Evolutionary conservation across 1,140 invertebrate species (phyloP).

Genomic region (Nasonia longicornis): DNA sequence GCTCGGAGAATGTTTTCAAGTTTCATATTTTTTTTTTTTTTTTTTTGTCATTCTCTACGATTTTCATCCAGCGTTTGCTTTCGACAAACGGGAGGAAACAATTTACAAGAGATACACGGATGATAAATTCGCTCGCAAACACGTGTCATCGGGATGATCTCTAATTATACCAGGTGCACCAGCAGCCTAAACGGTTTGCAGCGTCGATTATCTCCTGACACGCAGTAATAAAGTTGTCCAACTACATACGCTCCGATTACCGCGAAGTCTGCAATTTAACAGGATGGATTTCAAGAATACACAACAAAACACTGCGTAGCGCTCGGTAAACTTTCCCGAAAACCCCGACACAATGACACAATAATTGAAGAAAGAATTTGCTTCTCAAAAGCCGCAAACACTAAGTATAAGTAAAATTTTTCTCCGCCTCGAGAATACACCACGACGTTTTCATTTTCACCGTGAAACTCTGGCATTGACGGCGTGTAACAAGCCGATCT

Average conservation of each 20-base stretch:
- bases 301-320: too few relatives aligned
- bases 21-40: background rate
- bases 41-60: background rate
- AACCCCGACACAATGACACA: too few relatives aligned
- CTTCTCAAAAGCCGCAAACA: too few relatives aligned
- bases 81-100: background rate
- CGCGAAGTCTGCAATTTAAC: too few relatives aligned
- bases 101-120: too few relatives aligned
- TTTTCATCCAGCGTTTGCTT: background rate
- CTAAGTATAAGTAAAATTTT: background rate
- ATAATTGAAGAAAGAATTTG: too few relatives aligned
- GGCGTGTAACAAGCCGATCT: background rate
- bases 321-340: background rate
- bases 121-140: background rate
- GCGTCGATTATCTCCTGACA: background rate
- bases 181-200: background rate
- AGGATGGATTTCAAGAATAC: too few relatives aligned
- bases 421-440: background rate
- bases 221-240: background rate
- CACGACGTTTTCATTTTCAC: background rate
- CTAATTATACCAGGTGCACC: background rate
- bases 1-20: background rate
- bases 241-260: too few relatives aligned
- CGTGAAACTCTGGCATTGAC: background rate
- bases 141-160: background rate